A percentile compares a stretch with the other conserved stretches of the same genome.
These are phyloP conservation scores for Odobenus rosmarus DNA, from an alignment of 2,113 vertebrate genomes.

Conservation along the genomic window DNA sequence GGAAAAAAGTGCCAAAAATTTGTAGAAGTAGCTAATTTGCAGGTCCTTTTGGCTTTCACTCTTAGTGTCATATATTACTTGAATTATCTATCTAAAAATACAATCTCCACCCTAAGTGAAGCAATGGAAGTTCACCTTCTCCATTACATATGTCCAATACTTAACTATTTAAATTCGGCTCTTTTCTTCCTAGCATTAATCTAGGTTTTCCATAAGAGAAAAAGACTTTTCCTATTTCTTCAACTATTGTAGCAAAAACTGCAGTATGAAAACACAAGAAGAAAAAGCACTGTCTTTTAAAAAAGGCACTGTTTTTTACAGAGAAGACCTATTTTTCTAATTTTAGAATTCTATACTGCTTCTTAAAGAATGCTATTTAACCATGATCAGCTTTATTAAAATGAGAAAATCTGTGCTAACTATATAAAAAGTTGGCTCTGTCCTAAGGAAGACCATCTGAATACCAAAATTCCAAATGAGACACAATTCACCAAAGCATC, in stretches of 20 bases:
- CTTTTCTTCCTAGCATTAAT: neutral
- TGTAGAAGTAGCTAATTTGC: neutral
- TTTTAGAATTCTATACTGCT: constrained; percentile 11
- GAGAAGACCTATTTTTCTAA: constrained; percentile 22
- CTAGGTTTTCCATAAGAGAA: neutral
- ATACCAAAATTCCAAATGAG: constrained; percentile 11
- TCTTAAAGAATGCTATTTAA: constrained; percentile 19
- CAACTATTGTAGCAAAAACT: constrained; percentile 27
- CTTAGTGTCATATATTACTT: neutral
- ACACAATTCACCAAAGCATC: neutral
- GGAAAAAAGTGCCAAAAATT: neutral
- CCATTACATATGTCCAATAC: neutral
- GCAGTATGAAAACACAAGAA: neutral
- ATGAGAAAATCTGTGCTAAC: constrained; percentile 23
- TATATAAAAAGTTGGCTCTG: neutral
- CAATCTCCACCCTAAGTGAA: neutral
- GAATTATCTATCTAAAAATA: neutral
- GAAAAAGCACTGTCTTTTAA: neutral
- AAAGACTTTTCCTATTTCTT: neutral
- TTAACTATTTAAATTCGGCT: neutral
- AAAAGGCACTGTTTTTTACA: neutral
- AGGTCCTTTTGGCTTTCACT: neutral
- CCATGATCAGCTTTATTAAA: neutral
- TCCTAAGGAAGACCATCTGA: constrained; percentile 5
- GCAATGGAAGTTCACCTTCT: neutral